Evolutionary conservation across 2,888 invertebrate species (phyloP).

Genomic region (Drosophila flavopinicola): DNA sequence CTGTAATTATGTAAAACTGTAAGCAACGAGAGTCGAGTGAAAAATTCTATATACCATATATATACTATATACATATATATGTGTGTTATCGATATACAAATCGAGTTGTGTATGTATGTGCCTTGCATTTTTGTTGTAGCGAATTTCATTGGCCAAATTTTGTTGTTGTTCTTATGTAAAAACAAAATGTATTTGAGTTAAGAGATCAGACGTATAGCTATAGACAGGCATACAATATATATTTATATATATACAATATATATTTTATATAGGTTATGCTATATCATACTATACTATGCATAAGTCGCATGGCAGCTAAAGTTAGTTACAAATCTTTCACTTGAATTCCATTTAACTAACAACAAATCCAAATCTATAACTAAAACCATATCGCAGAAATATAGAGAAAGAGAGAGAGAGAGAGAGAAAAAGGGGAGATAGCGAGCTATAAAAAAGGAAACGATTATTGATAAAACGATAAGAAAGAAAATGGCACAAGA

Average conservation of each 20-base stretch:
- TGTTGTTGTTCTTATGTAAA: constrained; percentile 31
- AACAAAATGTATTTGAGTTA: constrained; percentile 6
- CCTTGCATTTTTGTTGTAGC: constrained; percentile 62
- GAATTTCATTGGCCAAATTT: constrained; percentile 59
- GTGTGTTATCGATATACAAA: constrained; percentile 14
- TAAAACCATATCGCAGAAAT: constrained; percentile 18
- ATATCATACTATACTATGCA: constrained; percentile 7
- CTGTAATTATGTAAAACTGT: constrained; percentile 49
- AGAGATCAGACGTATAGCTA: constrained; percentile 20
- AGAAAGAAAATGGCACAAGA: constrained; percentile 22
- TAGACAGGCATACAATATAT: constrained; percentile 11
- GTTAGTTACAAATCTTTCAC: constrained; percentile 51
- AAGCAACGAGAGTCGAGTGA: constrained; percentile 34
- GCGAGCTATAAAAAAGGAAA: constrained; percentile 13
- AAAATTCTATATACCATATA: constrained; percentile 17
- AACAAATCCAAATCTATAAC: constrained; percentile 15
- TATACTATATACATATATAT: constrained; percentile 4
- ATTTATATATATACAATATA: constrained; percentile 13
- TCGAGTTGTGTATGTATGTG: constrained; percentile 28
- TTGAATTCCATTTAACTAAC: constrained; percentile 63
- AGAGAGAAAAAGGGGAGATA: not conserved
- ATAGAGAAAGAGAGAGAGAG: not conserved
- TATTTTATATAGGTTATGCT: not conserved
- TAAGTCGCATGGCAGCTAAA: constrained; percentile 62
- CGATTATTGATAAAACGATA: not conserved